phyloP scores from a whole-genome alignment of 2,797 vertebrate species.

The Phalanger gymnotis region DNA sequence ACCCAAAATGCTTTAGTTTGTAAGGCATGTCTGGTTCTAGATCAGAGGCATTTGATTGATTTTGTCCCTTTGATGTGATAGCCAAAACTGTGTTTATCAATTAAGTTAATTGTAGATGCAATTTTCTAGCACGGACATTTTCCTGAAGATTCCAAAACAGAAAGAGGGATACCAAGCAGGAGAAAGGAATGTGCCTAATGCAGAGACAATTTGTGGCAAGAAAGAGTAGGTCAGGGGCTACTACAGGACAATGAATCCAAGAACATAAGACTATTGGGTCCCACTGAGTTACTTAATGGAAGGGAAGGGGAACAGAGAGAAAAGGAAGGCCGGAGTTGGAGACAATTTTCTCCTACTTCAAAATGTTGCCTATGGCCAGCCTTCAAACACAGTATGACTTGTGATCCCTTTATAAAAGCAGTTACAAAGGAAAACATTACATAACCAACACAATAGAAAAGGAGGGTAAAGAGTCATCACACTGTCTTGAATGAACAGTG shows the following conservation, averaged over 20 bases:
- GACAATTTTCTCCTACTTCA: background rate
- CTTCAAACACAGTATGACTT: background rate
- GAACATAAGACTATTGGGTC: background rate
- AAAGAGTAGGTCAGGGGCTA: background rate
- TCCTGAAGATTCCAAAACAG: background rate
- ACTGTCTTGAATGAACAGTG: background rate
- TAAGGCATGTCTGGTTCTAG: background rate
- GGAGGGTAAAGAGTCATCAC: background rate
- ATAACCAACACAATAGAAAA: background rate
- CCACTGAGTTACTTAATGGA: background rate
- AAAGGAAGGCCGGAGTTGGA: background rate
- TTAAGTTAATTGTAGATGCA: background rate
- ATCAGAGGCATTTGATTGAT: background rate
- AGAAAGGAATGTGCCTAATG: background rate
- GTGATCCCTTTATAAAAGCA: constrained; percentile 9
- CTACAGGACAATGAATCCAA: background rate
- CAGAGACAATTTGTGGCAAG: background rate
- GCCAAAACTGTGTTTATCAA: background rate
- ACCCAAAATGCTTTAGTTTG: background rate
- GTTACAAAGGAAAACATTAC: background rate
- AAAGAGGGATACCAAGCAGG: background rate
- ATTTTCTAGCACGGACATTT: background rate
- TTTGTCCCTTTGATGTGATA: background rate
- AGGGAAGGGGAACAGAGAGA: rapidly evolving
- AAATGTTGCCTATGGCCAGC: background rate